A percentile compares a stretch with the other conserved stretches of the same genome.
These are phyloP conservation scores for Sminthurinus aureus DNA, from an alignment of 2,888 invertebrate species.

Conservation along the genomic window DNA sequence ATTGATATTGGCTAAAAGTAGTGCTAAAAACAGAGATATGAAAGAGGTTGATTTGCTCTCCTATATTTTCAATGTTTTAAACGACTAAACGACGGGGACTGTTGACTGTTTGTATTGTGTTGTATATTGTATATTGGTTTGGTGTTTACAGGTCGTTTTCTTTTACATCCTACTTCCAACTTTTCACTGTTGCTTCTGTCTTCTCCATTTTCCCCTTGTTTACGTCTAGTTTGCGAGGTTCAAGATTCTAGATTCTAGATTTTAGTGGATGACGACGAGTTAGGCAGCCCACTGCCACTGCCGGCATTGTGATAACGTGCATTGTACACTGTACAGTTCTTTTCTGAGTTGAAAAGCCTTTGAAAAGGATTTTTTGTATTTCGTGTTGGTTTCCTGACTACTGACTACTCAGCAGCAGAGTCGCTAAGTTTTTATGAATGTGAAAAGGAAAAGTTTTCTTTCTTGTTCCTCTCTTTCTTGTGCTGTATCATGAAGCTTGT, in stretches of 20 bases:
- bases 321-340: background rate
- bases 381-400: slow-evolving; percentile 29
- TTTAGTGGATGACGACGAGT: no score
- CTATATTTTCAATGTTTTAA: background rate
- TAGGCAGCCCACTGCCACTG: no score
- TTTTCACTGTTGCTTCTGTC: slow-evolving; percentile 37
- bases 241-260: no score
- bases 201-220: background rate
- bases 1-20: background rate
- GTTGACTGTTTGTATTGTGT: slow-evolving; percentile 23
- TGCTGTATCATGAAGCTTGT: background rate
- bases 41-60: background rate
- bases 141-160: background rate
- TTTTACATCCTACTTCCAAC: background rate
- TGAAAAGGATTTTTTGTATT: background rate
- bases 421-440: slow-evolving; percentile 31
- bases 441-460: slow-evolving; percentile 29
- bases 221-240: background rate
- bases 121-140: background rate
- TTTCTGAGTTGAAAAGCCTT: slow-evolving; percentile 10
- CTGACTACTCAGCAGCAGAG: slow-evolving; percentile 6
- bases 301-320: no score
- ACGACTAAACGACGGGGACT: background rate
- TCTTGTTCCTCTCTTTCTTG: background rate
- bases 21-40: no score